Evolutionary conservation across 1,140 invertebrate species (phyloP), one percentile per base, ranked within the genome.

Genomic region (Drosophila nannoptera): DNA sequence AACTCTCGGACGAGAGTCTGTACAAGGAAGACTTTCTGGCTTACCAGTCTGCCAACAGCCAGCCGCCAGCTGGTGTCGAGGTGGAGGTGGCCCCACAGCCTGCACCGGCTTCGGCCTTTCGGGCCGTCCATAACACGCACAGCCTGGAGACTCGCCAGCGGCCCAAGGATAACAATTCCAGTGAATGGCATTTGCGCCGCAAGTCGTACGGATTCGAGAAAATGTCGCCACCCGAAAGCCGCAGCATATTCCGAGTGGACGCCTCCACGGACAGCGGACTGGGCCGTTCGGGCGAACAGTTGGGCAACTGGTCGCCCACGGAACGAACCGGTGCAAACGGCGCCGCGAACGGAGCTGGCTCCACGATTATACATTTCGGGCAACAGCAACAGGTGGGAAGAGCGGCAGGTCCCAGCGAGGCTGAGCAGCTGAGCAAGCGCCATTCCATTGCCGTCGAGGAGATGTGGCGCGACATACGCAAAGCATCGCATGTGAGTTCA

Each of bases 161-260:
- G 2, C 80, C 78, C 8, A 73, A 87, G 32, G 91, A 91, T 73
- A 90, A 90, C 38, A 89, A 54, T 38, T 83, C 88, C 7, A 89
- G 93, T 61, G 93, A 94, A 65, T 94, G 93, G 93, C 93, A 93
- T 75, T 91, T 92, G 69, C 90, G 93, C 69, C 90, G 94, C 67
- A 94, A 94, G 88, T 94, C 93, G 4, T 94, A 94, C 75, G 94
- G 93, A 54, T 94, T 94, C 73, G 94, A 94, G 89, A 92, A 93
- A 69, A 93, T 94, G 69, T 90, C 90, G 7, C 90, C 88, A 36
- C 82, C 90, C 69, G 90, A 91, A 61, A 90, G 90, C 63, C 90
- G 90, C 38, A 87, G 90, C 48, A 86, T 89, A 5, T 83, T 77
- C 7, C 90, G 90, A 1, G 92, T 93, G 65, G 93, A 94, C 81